Base-by-base conservation (phyloP, 2,797 vertebrate genomes). In the Morelia viridis region DNA sequence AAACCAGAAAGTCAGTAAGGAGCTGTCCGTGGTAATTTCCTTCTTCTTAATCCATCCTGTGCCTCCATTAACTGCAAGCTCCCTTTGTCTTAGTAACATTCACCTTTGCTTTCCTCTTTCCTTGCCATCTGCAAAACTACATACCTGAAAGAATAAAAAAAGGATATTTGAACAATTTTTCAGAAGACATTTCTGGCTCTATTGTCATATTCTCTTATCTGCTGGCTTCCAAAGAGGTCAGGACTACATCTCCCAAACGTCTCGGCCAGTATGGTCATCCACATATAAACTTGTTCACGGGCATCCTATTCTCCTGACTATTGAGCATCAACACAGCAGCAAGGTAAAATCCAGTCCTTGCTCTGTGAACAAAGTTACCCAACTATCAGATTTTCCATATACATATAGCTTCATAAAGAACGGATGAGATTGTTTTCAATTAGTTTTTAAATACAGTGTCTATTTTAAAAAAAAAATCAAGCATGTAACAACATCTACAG, bases 81-180 rank as follows among this genome's bases (percentile, higher is more conserved):
- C 5, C 0, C 2, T n/a, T 10, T 19, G 53, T 68, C 56, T 57
- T 28, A 13, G 2, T 61, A 71, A 85, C 13, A 84, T 28, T 8
- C 46, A 7, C 28, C 22, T 13, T 62, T 24, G 41, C 9, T 87
- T 2, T 0, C 0, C n/a, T 64, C 22, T 13, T 26, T 84, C 26
- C 35, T 85, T 31, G 88, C 24, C 6, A 53, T 1, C 41, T 0
- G 0, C 11, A 0, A 0, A 6, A 0, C 2, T 5, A 4, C 50
- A 87, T 85, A 80, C 17, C 64, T 28, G 4, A 90, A 41, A 22
- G 15, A 11, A 2, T 10, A 53, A 53, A 53, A 24, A 8, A 86
- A 60, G 57, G 13, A 58, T 17, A n/a, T 85, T 58, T 28, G 50
- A 58, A 46, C 26, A 50, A 31, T 41, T 58, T 71, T 60, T 58